These are phyloP conservation scores for Polypterus bichir DNA, from an alignment of 2,113 vertebrate species.

Conservation along the genomic window DNA sequence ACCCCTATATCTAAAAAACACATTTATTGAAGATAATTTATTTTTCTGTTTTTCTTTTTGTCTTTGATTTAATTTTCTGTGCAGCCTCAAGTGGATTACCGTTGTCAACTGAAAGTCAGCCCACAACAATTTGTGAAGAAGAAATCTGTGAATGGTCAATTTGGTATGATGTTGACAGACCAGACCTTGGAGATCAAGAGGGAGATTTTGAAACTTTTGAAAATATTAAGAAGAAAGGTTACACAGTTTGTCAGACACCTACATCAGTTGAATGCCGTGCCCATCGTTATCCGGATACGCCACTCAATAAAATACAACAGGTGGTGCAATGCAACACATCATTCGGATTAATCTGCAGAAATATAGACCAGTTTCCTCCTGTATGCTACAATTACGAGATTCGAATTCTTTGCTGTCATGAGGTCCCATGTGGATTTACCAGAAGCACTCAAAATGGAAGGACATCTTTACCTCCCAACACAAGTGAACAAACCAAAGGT, in stretches of 20 bases:
- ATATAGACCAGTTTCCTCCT: constrained; percentile 27
- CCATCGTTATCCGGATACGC: fast-evolving
- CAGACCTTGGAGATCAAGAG: neutral
- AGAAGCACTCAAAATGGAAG: neutral
- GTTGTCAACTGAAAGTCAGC: fast-evolving
- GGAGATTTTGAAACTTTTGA: constrained; percentile 48
- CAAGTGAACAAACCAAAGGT: neutral
- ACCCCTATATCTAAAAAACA: neutral
- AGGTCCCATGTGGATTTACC: constrained; percentile 25
- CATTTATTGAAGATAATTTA: neutral
- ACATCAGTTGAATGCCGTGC: constrained; percentile 29
- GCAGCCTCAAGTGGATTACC: no score
- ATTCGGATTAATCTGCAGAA: constrained; percentile 36
- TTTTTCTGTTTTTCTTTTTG: no score
- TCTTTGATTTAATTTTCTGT: no score
- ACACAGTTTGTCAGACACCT: constrained; percentile 25
- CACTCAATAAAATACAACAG: constrained; percentile 30
- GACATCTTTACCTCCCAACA: neutral
- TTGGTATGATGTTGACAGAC: constrained; percentile 37
- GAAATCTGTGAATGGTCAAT: constrained; percentile 35
- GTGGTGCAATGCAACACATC: constrained; percentile 23
- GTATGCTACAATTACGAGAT: constrained; percentile 45
- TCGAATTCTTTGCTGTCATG: constrained; percentile 39
- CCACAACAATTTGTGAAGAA: constrained; percentile 32
- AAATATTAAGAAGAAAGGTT: constrained; percentile 26